Conservation (phyloP, 2,888 invertebrate species). For the Leptarthrus brevirostris region DNA sequence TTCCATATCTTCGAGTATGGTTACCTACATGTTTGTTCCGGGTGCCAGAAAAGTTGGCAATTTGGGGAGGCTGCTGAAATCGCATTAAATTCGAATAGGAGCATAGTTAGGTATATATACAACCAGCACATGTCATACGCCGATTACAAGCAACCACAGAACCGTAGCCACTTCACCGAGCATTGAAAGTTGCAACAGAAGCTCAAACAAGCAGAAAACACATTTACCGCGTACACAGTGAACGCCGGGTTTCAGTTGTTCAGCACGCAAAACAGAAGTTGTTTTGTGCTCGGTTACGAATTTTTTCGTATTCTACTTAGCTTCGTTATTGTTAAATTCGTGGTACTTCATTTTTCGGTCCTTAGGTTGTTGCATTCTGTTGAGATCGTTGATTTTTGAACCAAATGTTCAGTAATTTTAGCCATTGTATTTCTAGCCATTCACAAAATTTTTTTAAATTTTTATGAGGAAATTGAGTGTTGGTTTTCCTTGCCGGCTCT, state of each 20-base stretch:
- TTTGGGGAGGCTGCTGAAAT: conserved; percentile 13
- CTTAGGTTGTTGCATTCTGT: conserved; percentile 17
- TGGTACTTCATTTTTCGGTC: conserved; percentile 17
- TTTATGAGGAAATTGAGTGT: too few species aligned
- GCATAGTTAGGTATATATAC: conserved; percentile 1
- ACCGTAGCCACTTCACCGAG: conserved; percentile 28
- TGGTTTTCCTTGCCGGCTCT: too few species aligned
- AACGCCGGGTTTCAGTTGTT: conserved; percentile 43
- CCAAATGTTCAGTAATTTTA: too few species aligned
- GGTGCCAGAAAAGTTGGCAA: conserved; percentile 5
- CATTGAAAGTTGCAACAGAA: conserved; percentile 49
- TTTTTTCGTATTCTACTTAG: conserved; percentile 30
- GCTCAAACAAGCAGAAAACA: conserved; percentile 50
- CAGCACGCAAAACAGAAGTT: conserved; percentile 48
- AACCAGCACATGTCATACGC: background rate
- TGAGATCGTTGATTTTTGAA: conserved; percentile 6
- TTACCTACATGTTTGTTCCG: background rate
- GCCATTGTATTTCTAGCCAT: too few species aligned
- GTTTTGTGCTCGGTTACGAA: conserved; percentile 23
- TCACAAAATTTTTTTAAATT: too few species aligned
- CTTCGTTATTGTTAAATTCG: conserved; percentile 41
- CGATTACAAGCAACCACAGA: background rate
- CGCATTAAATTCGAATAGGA: conserved; percentile 13
- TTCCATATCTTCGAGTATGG: conserved; percentile 28
- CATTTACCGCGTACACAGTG: conserved; percentile 38